Conservation (phyloP, 2,797 vertebrate genomes). For the Zonotrichia albicollis region DNA sequence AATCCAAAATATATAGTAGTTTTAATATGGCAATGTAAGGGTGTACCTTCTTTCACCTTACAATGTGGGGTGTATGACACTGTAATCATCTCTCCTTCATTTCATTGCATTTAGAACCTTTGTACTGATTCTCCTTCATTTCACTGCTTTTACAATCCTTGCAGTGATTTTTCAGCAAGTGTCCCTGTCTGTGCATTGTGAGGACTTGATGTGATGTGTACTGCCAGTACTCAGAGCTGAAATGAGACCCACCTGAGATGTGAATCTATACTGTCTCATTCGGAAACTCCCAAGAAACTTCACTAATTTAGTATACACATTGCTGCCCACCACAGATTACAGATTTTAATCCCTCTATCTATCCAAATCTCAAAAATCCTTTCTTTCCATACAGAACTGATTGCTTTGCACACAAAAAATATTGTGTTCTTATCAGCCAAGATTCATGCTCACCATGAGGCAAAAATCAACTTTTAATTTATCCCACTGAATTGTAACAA, state of each 20-base stretch:
- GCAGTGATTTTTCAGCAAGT: neutral
- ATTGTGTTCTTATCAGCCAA: neutral
- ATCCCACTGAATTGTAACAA: neutral
- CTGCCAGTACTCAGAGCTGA: neutral
- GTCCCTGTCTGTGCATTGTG: neutral
- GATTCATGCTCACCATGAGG: neutral
- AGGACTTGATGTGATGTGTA: neutral
- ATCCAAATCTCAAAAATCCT: neutral
- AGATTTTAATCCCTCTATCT: neutral
- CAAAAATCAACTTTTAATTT: neutral
- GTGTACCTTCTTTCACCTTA: neutral
- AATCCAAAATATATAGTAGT: neutral
- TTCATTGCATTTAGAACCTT: neutral
- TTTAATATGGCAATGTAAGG: neutral
- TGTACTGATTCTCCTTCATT: neutral
- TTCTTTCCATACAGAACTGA: neutral
- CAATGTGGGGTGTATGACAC: neutral
- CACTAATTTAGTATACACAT: neutral
- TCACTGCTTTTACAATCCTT: neutral
- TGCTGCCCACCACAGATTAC: neutral
- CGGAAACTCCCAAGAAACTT: neutral
- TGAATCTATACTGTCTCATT: neutral
- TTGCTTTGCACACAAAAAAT: neutral
- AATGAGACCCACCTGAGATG: neutral
- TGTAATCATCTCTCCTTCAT: neutral